phyloP scores from a whole-genome alignment of 2,888 invertebrate species.

The Baronia brevicornis region DNA sequence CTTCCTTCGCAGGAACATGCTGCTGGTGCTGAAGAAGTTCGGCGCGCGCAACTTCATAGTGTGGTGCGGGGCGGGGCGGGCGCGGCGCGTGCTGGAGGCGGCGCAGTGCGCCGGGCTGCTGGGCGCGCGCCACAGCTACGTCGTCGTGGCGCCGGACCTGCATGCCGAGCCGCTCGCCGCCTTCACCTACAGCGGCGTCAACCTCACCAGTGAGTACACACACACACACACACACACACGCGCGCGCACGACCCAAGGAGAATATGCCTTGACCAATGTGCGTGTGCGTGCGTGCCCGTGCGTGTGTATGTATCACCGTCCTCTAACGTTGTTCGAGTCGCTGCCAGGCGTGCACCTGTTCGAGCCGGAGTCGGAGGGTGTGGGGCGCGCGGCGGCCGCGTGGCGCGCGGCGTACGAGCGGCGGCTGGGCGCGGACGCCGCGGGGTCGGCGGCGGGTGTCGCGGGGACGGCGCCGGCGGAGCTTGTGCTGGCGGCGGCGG shows the following conservation, averaged over 20 bases:
- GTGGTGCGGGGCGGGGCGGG: conserved; percentile 47
- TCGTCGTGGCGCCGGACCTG: conserved; percentile 49
- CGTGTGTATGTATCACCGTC: too few relatives aligned
- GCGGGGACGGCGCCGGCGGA: conserved; percentile 26
- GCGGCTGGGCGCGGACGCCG: conserved; percentile 20
- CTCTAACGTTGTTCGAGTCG: too few relatives aligned
- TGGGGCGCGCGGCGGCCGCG: conserved; percentile 20
- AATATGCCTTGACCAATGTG: background rate
- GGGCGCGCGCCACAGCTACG: conserved; percentile 44
- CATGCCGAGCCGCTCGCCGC: conserved; percentile 40
- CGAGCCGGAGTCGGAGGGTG: conserved; percentile 37
- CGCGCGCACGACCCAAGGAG: too few relatives aligned
- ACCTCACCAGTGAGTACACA: conserved; percentile 40
- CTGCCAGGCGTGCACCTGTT: conserved; percentile 42
- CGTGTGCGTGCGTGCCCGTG: too few relatives aligned
- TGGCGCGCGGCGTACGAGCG: conserved; percentile 25
- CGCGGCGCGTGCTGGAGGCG: conserved; percentile 50
- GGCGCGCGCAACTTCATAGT: conserved; percentile 43
- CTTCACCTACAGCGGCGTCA: conserved; percentile 61
- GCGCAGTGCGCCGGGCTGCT: conserved; percentile 64
- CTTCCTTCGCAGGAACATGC: conserved; percentile 32
- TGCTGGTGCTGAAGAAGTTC: conserved; percentile 54
- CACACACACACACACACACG: background rate
- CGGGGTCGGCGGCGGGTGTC: conserved; percentile 16
- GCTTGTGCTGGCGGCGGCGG: conserved; percentile 40